Percentiles rank a stretch among this genome's conserved stretches.
phyloP scores from a whole-genome alignment of 2,797 vertebrate genomes.

The Squalus acanthias region DNA sequence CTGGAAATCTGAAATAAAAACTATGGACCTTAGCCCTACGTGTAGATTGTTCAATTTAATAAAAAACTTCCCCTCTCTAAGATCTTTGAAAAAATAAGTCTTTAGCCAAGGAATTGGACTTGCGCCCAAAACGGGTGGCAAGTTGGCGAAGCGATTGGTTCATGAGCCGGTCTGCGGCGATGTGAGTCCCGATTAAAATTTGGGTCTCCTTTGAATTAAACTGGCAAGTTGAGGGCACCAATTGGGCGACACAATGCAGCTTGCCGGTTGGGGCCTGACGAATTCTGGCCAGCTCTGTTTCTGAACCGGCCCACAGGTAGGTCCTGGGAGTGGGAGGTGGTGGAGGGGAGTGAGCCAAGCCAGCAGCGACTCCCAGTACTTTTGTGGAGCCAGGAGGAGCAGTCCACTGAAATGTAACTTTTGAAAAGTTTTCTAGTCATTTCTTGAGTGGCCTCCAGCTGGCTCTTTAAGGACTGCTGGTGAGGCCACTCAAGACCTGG shows the following conservation, averaged over 20 bases:
- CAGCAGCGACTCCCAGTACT: neutral
- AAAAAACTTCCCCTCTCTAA: too few species aligned
- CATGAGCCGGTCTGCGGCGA: too few species aligned
- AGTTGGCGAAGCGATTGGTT: too few species aligned
- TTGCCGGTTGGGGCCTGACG: too few species aligned
- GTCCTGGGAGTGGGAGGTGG: neutral
- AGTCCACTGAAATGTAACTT: neutral
- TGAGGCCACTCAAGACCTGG: neutral
- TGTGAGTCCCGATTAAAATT: neutral
- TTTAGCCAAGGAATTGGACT: too few species aligned
- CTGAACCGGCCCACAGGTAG: neutral
- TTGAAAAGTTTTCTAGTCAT: too few species aligned
- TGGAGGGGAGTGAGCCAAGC: neutral
- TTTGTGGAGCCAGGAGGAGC: neutral
- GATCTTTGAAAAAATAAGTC: too few species aligned
- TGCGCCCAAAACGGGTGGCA: too few species aligned
- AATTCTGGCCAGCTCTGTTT: neutral
- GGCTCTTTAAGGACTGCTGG: too few species aligned
- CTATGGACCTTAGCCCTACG: too few species aligned
- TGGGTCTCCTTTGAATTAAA: neutral
- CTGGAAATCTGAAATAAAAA: too few species aligned
- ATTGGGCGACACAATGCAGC: neutral
- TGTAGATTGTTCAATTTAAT: too few species aligned
- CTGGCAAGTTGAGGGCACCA: neutral
- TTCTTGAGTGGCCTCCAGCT: neutral